Base-by-base conservation (phyloP, 2,888 invertebrate species). In the Lampropteryx suffumata region DNA sequence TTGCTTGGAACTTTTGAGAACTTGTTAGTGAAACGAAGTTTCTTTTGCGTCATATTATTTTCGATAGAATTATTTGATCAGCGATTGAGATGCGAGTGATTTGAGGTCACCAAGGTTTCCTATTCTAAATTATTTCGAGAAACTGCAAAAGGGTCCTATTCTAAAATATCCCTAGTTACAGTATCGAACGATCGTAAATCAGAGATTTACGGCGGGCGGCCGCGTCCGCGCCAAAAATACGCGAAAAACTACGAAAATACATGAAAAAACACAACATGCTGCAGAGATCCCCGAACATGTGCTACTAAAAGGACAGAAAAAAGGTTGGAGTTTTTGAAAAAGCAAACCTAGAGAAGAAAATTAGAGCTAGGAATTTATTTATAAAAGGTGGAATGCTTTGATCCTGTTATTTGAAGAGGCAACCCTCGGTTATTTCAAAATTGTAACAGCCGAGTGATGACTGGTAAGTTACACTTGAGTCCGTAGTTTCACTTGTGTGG, bases 101-200 rank as follows among this genome's bases (percentile, higher is more conserved):
- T 3, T 1, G 17, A 27, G 37, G n/a, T 12, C n/a, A 14, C 17
- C 28, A 4, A 36, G 27, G 27, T 28, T 1, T 39, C 29, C 24
- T 34, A 26, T 36, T 41, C 4, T 17, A 32, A 36, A 39, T 28
- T 36, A 42, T 37, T 3, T 27, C 11, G 7, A 14, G 33, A 1
- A 13, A 8, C 42, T 33, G 33, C 37, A 32, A 26, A 28, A 13
- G 35, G 44, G 50, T 45, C 39, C 46, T 35, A 57, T 51, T 55
- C 59, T 53, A 27, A 41, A 55, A 51, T 51, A 53, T 41, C 42
- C 32, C 43, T 44, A 45, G 56, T 50, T 39, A 48, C 56, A 35
- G 46, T 54, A 57, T 55, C 52, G 61, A 57, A 32, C 34, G 47
- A 24, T 48, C 61, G 58, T 64, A 64, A 61, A 64, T 64, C 57